phyloP scores from a whole-genome alignment of 2,113 vertebrate species.

The Microcebus jonahi region DNA sequence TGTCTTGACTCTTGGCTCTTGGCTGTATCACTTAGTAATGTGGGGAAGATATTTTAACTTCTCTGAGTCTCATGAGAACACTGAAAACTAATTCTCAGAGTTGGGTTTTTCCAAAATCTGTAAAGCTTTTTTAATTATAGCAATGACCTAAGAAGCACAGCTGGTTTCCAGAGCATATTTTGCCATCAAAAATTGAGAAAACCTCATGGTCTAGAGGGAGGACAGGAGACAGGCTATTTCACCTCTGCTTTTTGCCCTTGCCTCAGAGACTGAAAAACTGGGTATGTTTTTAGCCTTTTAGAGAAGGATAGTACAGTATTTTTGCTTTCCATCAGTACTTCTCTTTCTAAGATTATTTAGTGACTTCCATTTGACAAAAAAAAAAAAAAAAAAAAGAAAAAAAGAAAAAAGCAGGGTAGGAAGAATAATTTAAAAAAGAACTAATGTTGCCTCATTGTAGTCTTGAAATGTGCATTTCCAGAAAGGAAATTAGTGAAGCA shows the following conservation, averaged over 20 bases:
- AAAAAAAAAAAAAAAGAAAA: not conserved
- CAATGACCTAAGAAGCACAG: slow-evolving; percentile 18
- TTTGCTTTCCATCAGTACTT: not conserved
- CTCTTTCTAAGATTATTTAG: not conserved
- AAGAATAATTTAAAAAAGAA: not conserved
- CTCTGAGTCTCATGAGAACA: not conserved
- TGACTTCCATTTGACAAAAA: not conserved
- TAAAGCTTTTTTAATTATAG: slow-evolving; percentile 40
- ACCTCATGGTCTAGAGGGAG: not conserved
- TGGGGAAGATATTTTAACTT: slow-evolving; percentile 8
- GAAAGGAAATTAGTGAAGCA: not conserved
- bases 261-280: not conserved
- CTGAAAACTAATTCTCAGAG: not conserved
- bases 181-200: not conserved
- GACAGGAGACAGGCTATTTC: not conserved
- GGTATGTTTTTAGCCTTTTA: not conserved
- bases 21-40: not conserved
- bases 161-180: slow-evolving; percentile 1
- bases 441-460: not conserved
- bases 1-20: not conserved
- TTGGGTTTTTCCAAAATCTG: slow-evolving; percentile 1
- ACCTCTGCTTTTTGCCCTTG: not conserved
- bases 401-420: not conserved
- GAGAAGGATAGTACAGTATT: not conserved
- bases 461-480: not conserved